These are phyloP conservation scores for Dunckerocampus dactyliophorus DNA, from an alignment of 2,113 vertebrate genomes.

Conservation along the genomic window DNA sequence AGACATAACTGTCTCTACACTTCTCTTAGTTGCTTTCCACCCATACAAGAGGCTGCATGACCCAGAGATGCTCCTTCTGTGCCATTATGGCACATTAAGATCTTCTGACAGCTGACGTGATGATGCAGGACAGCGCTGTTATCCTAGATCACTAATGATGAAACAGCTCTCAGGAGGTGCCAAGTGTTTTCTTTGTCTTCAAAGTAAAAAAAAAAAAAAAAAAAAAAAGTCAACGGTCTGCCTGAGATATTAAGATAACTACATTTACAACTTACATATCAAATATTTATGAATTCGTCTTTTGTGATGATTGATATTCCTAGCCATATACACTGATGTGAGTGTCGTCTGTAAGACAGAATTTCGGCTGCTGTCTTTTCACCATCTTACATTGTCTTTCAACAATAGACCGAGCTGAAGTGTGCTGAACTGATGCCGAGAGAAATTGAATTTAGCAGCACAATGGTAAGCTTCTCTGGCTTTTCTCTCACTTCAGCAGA, in stretches of 20 bases:
- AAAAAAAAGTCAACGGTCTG: no score
- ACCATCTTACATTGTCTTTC: background rate
- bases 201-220: no score
- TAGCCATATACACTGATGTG: background rate
- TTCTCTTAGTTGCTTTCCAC: constrained; percentile 2
- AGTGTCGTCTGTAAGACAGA: background rate
- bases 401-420: constrained; percentile 18
- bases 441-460: constrained; percentile 43
- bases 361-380: background rate
- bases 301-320: background rate
- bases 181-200: no score
- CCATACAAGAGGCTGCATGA: constrained; percentile 9
- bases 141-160: constrained; percentile 38
- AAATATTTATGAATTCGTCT: no score
- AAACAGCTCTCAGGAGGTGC: constrained; percentile 40
- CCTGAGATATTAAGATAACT: no score
- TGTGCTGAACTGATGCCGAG: constrained; percentile 10
- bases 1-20: no score
- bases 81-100: constrained; percentile 38
- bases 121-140: constrained; percentile 42
- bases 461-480: constrained; percentile 20
- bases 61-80: constrained; percentile 22
- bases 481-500: constrained; percentile 15
- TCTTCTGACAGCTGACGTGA: constrained; percentile 58
- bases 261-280: no score